Percentiles rank a stretch among this genome's conserved stretches.
Evolutionary conservation across 1,140 invertebrate species (phyloP).

Genomic region (Helicoverpa armigera): DNA sequence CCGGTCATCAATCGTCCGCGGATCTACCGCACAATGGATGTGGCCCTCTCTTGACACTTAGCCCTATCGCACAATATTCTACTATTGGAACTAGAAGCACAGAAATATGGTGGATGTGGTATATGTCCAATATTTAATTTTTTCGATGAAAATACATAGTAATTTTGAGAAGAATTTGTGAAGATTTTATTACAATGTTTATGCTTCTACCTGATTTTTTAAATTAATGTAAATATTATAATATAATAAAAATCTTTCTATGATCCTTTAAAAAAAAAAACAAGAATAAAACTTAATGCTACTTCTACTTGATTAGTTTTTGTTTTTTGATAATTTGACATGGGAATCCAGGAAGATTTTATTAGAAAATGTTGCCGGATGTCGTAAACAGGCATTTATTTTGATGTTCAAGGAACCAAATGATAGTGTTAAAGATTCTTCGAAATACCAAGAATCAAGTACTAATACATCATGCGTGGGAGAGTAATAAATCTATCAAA

Average conservation of each 20-base stretch:
- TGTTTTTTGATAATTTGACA: neutral
- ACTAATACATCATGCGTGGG: conserved; percentile 25
- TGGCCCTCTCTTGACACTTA: conserved; percentile 57
- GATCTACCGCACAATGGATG: conserved; percentile 57
- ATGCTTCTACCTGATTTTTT: too few species aligned
- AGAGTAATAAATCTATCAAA: conserved; percentile 19
- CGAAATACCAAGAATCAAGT: conserved; percentile 5
- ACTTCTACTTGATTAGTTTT: neutral
- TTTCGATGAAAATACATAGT: too few species aligned
- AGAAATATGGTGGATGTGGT: conserved; percentile 52
- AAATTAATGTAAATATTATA: too few species aligned
- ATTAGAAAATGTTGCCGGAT: neutral
- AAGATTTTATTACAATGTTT: too few species aligned
- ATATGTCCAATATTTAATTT: too few species aligned
- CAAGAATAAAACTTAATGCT: too few species aligned
- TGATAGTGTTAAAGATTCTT: conserved; percentile 7
- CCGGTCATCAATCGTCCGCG: conserved; percentile 73
- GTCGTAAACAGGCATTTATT: neutral
- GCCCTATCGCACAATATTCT: conserved; percentile 55
- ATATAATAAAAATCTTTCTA: too few species aligned
- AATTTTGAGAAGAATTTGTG: too few species aligned
- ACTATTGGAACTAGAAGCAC: conserved; percentile 1
- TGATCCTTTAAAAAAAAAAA: too few species aligned
- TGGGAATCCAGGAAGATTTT: neutral
- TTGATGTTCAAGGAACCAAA: neutral